phyloP scores from a whole-genome alignment of 2,888 invertebrate species.

The Cetonia aurata region DNA sequence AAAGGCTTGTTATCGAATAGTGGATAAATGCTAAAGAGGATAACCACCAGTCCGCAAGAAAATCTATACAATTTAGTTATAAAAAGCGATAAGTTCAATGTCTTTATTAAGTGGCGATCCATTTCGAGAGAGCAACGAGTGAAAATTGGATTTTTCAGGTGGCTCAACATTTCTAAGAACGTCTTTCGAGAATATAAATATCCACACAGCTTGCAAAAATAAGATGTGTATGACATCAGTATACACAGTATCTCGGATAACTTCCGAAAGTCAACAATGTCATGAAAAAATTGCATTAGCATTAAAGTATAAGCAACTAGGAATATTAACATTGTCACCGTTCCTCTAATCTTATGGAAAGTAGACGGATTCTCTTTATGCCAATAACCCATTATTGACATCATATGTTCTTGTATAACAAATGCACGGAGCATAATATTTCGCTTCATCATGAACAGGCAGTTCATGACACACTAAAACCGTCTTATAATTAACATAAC shows the following conservation, averaged over 20 bases:
- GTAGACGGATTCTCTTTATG: conserved; percentile 30
- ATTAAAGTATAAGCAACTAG: conserved; percentile 37
- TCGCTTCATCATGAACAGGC: neutral
- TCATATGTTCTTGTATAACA: conserved; percentile 24
- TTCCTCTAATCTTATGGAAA: conserved; percentile 14
- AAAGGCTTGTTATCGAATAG: conserved; percentile 36
- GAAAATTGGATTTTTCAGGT: conserved; percentile 45
- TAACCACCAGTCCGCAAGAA: conserved; percentile 33
- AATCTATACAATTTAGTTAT: conserved; percentile 43
- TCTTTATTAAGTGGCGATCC: conserved; percentile 37
- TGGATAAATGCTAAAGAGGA: conserved; percentile 31
- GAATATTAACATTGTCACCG: conserved; percentile 32
- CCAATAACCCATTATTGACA: conserved; percentile 40
- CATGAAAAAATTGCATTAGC: conserved; percentile 38
- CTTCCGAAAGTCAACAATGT: conserved; percentile 36
- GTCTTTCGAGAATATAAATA: conserved; percentile 43
- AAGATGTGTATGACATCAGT: conserved; percentile 43
- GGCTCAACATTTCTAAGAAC: conserved; percentile 43
- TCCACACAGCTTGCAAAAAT: conserved; percentile 38
- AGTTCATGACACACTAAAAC: neutral
- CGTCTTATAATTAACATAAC: neutral
- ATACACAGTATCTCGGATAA: conserved; percentile 39
- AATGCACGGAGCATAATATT: conserved; percentile 4
- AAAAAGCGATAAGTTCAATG: conserved; percentile 20
- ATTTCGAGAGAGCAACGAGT: conserved; percentile 41